Conservation (phyloP, 2,888 invertebrate genomes). For the Pseudococcus viburni region DNA sequence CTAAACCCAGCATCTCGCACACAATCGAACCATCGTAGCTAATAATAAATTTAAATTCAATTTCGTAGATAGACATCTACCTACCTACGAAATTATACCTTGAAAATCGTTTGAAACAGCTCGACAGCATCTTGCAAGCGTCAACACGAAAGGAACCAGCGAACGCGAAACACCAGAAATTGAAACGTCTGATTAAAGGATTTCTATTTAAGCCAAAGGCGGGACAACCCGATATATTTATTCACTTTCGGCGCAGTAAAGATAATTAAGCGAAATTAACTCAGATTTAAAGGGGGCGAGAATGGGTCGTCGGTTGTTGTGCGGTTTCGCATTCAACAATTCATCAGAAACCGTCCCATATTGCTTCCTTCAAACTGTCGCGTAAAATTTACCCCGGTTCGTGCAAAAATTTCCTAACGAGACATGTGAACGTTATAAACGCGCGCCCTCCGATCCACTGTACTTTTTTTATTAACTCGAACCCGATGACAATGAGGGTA, state of each 20-base stretch:
- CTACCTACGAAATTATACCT: background rate
- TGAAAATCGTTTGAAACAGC: background rate
- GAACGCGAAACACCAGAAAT: background rate
- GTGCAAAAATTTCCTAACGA: background rate
- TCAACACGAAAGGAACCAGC: background rate
- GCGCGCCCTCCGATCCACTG: background rate
- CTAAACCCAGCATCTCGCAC: no score
- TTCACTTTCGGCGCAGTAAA: background rate
- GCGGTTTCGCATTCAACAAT: slow-evolving; percentile 11
- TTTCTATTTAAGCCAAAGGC: background rate
- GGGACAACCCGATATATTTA: background rate
- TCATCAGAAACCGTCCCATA: slow-evolving; percentile 4
- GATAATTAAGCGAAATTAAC: slow-evolving; percentile 23
- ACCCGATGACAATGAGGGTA: slow-evolving; percentile 7
- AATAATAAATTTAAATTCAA: background rate
- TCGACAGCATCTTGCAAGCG: background rate
- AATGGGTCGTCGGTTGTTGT: background rate
- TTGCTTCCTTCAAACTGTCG: slow-evolving; percentile 1
- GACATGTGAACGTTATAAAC: background rate
- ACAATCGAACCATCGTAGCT: no score
- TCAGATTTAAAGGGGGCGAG: background rate
- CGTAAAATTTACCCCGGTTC: background rate
- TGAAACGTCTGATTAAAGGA: slow-evolving; percentile 38
- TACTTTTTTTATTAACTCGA: slow-evolving; percentile 17
- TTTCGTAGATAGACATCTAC: background rate